A percentile compares a stretch with the other conserved stretches of the same genome.
These are phyloP conservation scores for Morpho helenor DNA, from an alignment of 2,888 invertebrate species.

Conservation along the genomic window DNA sequence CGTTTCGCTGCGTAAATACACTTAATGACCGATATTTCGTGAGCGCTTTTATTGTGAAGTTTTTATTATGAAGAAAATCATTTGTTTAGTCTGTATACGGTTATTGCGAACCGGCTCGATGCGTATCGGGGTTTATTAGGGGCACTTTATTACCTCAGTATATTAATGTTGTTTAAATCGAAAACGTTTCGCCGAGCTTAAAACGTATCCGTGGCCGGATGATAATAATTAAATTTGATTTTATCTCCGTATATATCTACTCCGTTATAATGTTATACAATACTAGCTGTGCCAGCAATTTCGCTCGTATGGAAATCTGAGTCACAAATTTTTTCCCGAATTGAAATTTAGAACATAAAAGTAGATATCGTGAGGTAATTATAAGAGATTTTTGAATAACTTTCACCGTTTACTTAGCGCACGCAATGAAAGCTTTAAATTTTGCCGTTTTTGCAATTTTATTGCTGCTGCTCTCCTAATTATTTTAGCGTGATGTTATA, in stretches of 20 bases:
- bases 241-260: conserved; percentile 59
- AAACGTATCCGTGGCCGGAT: conserved; percentile 46
- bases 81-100: conserved; percentile 77
- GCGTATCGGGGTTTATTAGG: conserved; percentile 74
- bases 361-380: too few species aligned
- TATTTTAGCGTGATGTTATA: too few species aligned
- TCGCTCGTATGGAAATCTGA: too few species aligned
- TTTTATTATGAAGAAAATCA: conserved; percentile 76
- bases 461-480: too few species aligned
- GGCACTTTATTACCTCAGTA: conserved; percentile 65
- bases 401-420: too few species aligned
- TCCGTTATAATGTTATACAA: conserved; percentile 36
- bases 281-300: not conserved
- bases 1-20: conserved; percentile 76
- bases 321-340: too few species aligned
- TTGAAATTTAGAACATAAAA: too few species aligned
- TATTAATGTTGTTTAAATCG: conserved; percentile 56
- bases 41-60: conserved; percentile 76
- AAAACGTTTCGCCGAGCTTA: conserved; percentile 47
- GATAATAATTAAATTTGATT: conserved; percentile 66
- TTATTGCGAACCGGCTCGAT: conserved; percentile 64
- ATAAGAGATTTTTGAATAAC: too few species aligned
- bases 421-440: too few species aligned
- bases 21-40: conserved; percentile 77
- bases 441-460: too few species aligned